Evolutionary conservation across 1,140 invertebrate species (phyloP), one percentile per base, ranked within the genome.

Genomic region (Hermatobates lingyangjiaoensis): DNA sequence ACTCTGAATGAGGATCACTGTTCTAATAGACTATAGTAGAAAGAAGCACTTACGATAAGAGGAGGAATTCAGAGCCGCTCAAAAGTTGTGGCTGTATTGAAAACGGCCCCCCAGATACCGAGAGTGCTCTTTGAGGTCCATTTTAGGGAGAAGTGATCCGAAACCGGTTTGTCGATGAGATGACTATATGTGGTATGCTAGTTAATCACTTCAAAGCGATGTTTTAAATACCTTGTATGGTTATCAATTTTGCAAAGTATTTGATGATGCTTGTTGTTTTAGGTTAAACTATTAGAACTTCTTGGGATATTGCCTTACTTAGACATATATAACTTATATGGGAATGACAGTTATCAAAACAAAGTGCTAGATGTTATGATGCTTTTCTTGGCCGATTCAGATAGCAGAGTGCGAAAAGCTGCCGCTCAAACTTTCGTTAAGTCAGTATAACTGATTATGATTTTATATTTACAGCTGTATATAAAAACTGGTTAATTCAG

Each of bases 351-450:
- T 54, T 74, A 73, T 60, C 79, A 83, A 69, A 67, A 74, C 51
- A 71, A 74, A 54, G 66, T 80, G 34, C 57, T 84, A n/a, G 59
- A 70, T 47, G 67, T 73, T 52, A 68, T 81, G 44, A 63, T 85
- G n/a, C 63, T 80, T 18, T 60, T 87, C 26, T 60, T 88, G 2
- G 73, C 71, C 14, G 84, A 89, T 68, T 77, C 80, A 57, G 86
- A 91, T 64, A 73, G 74, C 48, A 72, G 85, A 64, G 84, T 91
- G 5, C 67, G 87, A 49, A 73, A 74, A 57, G 77, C 83, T 15
- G 75, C 83, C 2, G 71, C 79, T 7, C 64, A 69, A 39, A 71
- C 80, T 18, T 71, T 89, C 57, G 66, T 77, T 18, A 80, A 70
- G 83, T 89, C 71, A 70, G 27, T 47, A 27, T 24, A 18, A 25